A percentile compares a stretch with the other conserved stretches of the same genome.
These are phyloP conservation scores for Acleris laterana DNA, from an alignment of 2,888 invertebrate species.

Conservation along the genomic window DNA sequence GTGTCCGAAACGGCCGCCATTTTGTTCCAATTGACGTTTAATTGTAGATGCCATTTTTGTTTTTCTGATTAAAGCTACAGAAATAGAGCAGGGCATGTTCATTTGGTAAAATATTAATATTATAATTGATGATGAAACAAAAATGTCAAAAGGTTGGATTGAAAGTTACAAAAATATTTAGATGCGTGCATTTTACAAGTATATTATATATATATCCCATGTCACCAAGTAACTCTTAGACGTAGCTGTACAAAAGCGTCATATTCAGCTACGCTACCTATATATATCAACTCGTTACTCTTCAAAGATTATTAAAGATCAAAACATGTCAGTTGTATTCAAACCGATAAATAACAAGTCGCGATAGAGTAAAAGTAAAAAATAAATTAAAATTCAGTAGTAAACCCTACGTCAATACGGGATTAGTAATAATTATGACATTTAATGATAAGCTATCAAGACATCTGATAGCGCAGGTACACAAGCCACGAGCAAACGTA, in stretches of 20 bases:
- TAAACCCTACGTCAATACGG: slow-evolving; percentile 36
- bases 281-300: no score
- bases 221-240: no score
- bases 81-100: slow-evolving; percentile 3
- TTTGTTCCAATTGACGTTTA: slow-evolving; percentile 31
- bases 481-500: slow-evolving; percentile 12
- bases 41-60: slow-evolving; percentile 33
- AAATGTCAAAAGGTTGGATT: background rate
- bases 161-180: slow-evolving; percentile 3
- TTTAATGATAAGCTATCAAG: slow-evolving; percentile 36
- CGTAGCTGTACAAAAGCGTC: no score
- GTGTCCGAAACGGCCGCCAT: slow-evolving; percentile 34
- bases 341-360: background rate
- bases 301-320: no score
- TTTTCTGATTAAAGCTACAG: slow-evolving; percentile 17
- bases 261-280: no score
- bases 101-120: background rate
- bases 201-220: no score
- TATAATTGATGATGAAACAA: background rate
- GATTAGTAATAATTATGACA: slow-evolving; percentile 40
- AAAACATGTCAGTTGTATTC: no score
- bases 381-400: slow-evolving; percentile 25
- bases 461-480: slow-evolving; percentile 21
- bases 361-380: slow-evolving; percentile 1
- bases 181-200: no score